Base-by-base conservation (phyloP, 2,797 vertebrate species). In the Holocentrus rufus region DNA sequence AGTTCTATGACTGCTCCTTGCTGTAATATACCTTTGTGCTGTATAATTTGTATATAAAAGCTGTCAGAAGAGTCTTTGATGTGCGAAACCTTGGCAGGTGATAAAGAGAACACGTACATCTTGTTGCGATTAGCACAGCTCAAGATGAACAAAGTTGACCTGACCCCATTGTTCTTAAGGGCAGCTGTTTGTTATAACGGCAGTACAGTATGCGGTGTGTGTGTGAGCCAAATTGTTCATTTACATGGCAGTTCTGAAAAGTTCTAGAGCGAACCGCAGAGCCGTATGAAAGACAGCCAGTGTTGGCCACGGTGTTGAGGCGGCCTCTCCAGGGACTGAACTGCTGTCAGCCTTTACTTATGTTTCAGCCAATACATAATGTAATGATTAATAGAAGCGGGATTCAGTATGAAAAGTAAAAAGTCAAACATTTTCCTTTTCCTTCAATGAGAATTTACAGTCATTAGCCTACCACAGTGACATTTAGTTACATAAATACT, bases 351-450 rank as follows among this genome's bases (percentile, higher is more conserved):
- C 73, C 72, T 83, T 79, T 80, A 68, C 64, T 84, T 73, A 56
- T 54, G 60, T 84, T 85, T 83, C 75, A 80, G 79, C 85, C 80
- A 85, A 72, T 76, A 72, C 80, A 84, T 79, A 84, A 85, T 74
- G 72, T 70, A 69, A 79, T 85, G 84, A 84, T 79, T 88, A 90
- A 90, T 81, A 80, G 61, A 52, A 71, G 57, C 7, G 77, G 75
- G 42, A 73, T 82, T 82, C 61, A 62, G 75, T 69, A 20, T 49
- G 55, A 62, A 53, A 46, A 77, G 66, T 69, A 74, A 65, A 52
- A 36, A 79, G 22, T 42, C 60, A 80, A 82, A 67, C 60, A 42
- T 36, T 61, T 79, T 36, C 69, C 58, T 69, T 55, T 59, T 49
- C 47, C 23, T 46, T 79, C 50, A 27, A 54, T 74, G 27, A 72